Base-by-base conservation (phyloP, 2,797 vertebrate genomes). In the Schizopygopsis malacanthus region DNA sequence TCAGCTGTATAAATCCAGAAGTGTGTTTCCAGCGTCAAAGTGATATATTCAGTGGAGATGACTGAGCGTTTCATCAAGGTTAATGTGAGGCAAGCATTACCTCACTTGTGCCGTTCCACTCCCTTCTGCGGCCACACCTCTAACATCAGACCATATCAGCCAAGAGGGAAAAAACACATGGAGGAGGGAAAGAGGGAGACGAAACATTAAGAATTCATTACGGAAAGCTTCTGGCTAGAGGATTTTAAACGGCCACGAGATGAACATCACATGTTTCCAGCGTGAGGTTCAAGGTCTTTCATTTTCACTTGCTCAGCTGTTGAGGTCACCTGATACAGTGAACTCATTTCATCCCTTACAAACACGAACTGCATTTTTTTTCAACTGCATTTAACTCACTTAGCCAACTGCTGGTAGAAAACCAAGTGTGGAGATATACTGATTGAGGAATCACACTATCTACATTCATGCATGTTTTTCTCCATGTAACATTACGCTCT, bases 111-210 rank as follows among this genome's bases (percentile, higher is more conserved):
- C 87, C 85, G 78, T 87, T 69, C 47, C 87, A 88, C 90, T 76
- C 86, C 87, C 86, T 87, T 80, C 75, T 87, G 65, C 50, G 83
- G 87, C 85, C 90, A 94, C 93, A 89, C 94, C 94, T 90, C 86
- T 84, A 79, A 88, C 92, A 90, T 95, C 93, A 94, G 91, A 89
- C 94, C 93, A 95, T 92, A 91, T 92, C 92, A 88, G 90, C 89
- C 11, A 56, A 83, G 79, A 87, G 59, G 43, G 83, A 81, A 43
- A 81, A 37, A 79, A 86, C 69, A 72, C 75, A 71, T 70, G 70
- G 89, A 93, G 90, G 41, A 73, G 90, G 89, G 52, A 79, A 87
- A 77, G 80, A 13, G 25, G 80, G 52, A 87, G 86, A 89, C 88
- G 84, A 87, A 72, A 86, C 33, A 33, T 33, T 33, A 33, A 33